phyloP scores from a whole-genome alignment of 2,113 vertebrate genomes.

The Sminthopsis crassicaudata region DNA sequence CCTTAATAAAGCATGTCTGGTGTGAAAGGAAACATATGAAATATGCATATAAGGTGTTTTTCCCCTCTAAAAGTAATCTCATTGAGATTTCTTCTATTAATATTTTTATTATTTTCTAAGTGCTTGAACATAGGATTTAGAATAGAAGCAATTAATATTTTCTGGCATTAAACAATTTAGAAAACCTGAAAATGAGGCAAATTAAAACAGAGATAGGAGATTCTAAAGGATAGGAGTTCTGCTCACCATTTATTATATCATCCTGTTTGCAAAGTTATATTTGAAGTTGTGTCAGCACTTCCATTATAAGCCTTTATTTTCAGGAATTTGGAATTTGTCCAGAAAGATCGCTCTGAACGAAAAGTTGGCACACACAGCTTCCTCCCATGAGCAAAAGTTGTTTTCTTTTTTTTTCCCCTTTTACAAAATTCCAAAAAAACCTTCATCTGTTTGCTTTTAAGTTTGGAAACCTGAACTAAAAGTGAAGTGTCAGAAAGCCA shows the following conservation, averaged over 20 bases:
- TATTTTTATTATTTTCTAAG: slow-evolving; percentile 52
- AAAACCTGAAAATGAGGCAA: slow-evolving; percentile 22
- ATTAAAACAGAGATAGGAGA: slow-evolving; percentile 39
- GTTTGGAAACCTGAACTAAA: slow-evolving; percentile 73
- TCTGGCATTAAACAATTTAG: slow-evolving; percentile 13
- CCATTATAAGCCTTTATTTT: slow-evolving; percentile 65
- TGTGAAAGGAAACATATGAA: slow-evolving; percentile 46
- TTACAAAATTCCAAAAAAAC: slow-evolving; percentile 73
- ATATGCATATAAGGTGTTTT: slow-evolving; percentile 47
- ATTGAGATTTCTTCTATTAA: slow-evolving; percentile 44
- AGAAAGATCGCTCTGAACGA: slow-evolving; percentile 66
- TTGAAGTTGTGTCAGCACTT: slow-evolving; percentile 65
- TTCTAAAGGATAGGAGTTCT: slow-evolving; percentile 43
- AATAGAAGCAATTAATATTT: slow-evolving; percentile 44
- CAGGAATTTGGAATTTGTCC: slow-evolving; percentile 68
- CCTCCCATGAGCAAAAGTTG: slow-evolving; percentile 75
- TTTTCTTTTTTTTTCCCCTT: slow-evolving; percentile 71
- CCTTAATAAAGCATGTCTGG: slow-evolving; percentile 35
- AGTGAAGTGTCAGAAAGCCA: slow-evolving; percentile 67
- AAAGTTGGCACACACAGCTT: slow-evolving; percentile 76
- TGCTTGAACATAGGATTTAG: slow-evolving; percentile 7
- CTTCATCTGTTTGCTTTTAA: slow-evolving; percentile 82
- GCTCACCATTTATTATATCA: slow-evolving; percentile 43
- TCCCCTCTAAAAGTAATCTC: slow-evolving; percentile 26
- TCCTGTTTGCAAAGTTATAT: slow-evolving; percentile 45